Base-by-base conservation (phyloP, 2,888 invertebrate species). In the Caenorhabditis sp. region DNA sequence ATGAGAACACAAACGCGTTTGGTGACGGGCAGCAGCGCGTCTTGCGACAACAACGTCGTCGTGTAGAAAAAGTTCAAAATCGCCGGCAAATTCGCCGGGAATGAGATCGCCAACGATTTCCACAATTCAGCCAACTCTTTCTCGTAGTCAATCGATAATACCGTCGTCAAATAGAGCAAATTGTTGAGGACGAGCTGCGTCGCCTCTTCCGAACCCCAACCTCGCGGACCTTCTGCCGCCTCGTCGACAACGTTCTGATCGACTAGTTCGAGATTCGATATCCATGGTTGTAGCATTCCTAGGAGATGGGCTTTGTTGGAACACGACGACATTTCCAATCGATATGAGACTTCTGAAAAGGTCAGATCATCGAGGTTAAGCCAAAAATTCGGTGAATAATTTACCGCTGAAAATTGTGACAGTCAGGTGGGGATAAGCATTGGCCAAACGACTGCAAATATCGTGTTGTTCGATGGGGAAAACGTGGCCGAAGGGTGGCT, bases 141-240 rank as follows among this genome's bases (percentile, higher is more conserved):
- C 0, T 95, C 93, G 89, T 97, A 96, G 83, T 94, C 93, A 89
- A 96, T 95, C 8, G 95, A 95, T 90, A 95, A 95, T 94, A 95
- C 89, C 14, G 86, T 74, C 6, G 97, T 99, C 84, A 97, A 93
- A 89, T 97, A 97, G 89, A 99, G 95, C 23, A 99, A 92, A 90
- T 99, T 99, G 89, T 99, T 99, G 76, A 99, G 91, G 59, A 99
- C 95, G 95, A 99, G 96, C 90, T 99, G 97, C 0, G 97, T 99
- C n/a, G 97, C 97, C 89, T 97, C 97, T 0, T 94, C 94, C 0
- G 96, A 96, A 54, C 99, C 99, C 92, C 97, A 96, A 0, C 97
- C 97, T 0, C 89, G 88, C 62, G 88, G 85, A 62, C 81, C 81
- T 70, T 82, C 80, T 2, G 73, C 76, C 3, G 79, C 67, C 62